A percentile compares a stretch with the other conserved stretches of the same genome.
Conservation (phyloP, 2,113 vertebrate genomes). For the Falcunculus frontatus region DNA sequence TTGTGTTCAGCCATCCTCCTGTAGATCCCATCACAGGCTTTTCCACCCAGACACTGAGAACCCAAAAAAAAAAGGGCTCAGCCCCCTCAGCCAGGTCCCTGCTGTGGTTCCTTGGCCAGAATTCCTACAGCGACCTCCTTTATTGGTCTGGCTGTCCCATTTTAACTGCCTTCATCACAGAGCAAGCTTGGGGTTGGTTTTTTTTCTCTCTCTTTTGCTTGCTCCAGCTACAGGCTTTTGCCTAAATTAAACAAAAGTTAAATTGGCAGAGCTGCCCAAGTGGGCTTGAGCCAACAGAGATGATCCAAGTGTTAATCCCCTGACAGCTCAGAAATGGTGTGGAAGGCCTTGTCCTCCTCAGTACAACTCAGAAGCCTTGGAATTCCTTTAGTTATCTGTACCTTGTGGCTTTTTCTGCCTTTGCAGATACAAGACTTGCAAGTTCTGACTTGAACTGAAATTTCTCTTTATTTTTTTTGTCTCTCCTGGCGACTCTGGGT, state of each 20-base stretch:
- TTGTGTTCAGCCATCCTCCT: conserved; percentile 57
- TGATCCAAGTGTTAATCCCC: neutral
- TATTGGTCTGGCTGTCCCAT: neutral
- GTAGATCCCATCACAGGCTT: conserved; percentile 31
- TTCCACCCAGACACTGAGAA: conserved; percentile 16
- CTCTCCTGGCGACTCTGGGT: neutral
- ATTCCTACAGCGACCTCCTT: conserved; percentile 41
- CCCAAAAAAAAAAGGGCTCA: neutral
- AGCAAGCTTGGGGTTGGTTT: neutral
- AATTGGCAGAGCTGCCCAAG: conserved; percentile 28
- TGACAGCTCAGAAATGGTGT: conserved; percentile 27
- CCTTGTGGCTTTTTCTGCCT: neutral
- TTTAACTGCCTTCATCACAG: conserved; percentile 22
- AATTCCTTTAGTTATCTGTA: neutral
- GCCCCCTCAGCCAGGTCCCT: neutral
- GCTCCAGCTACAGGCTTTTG: conserved; percentile 35
- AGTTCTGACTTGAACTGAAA: conserved; percentile 17
- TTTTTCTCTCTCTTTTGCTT: neutral
- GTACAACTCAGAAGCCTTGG: neutral
- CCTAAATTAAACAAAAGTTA: conserved; percentile 39
- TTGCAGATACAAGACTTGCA: neutral
- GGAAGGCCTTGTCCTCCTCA: neutral
- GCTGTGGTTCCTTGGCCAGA: conserved; percentile 20
- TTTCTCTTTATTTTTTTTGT: neutral
- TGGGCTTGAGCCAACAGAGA: conserved; percentile 16